Evolutionary conservation across 92 coral and sea anemone species (phyloP), one percentile per base, ranked within the genome.

Genomic region (Muricea muricata): DNA sequence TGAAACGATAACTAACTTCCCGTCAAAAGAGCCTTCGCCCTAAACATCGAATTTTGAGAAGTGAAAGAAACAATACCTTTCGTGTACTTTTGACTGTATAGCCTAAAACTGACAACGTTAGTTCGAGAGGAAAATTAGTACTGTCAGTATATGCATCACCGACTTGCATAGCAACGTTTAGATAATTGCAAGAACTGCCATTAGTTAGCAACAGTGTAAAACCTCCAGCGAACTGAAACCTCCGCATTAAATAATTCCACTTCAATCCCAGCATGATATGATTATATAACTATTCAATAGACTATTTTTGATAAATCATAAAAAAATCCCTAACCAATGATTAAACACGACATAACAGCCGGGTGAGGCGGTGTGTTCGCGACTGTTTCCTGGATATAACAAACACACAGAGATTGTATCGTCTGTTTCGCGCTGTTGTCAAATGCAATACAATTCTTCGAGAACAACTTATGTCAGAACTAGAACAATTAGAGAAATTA

Each of bases 321-420:
- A 57, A 57, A 20, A 24, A 0, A 28, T 17, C 11, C 33, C 21
- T 11, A 57, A 57, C 4, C 15, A 63, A 30, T 63, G 15, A 63
- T 63, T 29, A 11, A n/a, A n/a, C 6, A 21, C 30, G 70, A 63
- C 70, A 63, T 63, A 63, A 63, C 30, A 32, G 17, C 42, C 70
- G 70, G 70, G 70, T 1, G 70, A 30, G 70, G 70, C 37, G 4
- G 12, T 63, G 34, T 30, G 2, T 63, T 63, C 39, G 21, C 3
- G 5, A 26, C n/a, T 63, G 37, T 63, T 63, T 63, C 70, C 70
- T 63, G 70, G 70, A 63, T 63, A 63, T 63, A 63, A 15, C 70
- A 29, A 63, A 63, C n/a, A 29, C 30, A 63, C 18, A 63, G 20
- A 52, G 23, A 52, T 52, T 52, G 4, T 18, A 52, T 52, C 26